Evolutionary conservation across 2,888 invertebrate species (phyloP), one percentile per base, ranked within the genome.

Genomic region (Hyppa rectilinea): DNA sequence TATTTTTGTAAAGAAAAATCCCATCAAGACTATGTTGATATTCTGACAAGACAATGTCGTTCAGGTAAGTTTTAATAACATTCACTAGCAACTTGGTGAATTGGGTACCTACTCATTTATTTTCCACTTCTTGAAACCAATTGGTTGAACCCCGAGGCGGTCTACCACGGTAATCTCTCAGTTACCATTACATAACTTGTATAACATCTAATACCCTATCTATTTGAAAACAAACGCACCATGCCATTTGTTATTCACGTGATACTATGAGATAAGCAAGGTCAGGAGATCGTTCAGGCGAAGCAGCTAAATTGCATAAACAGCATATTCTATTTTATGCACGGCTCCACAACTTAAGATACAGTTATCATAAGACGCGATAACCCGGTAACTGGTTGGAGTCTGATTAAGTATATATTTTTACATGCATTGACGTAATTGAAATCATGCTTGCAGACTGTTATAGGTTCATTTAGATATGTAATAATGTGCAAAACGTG

Each of bases 351-450:
- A 61, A 66, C 47, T 31, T 29, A 66, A 74, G 75, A 47, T 71
- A 61, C 64, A 49, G 23, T 59, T 62, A 63, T 64, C 87, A 87
- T 89, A 88, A 85, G 82, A 81, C 71, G 20, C 47, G 87, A 88
- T 91, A 87, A 87, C 87, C 87, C 82, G 72, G 55, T 76, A 84
- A 87, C 87, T 88, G 86, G 74, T 83, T 86, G 76, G 26, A 78
- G 78, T 81, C 75, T 36, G 87, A 88, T 87, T 85, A 85, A 31
- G 59, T 77, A 71, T 87, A 85, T 89, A 88, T 89, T 88, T 89
- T 88, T 87, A 87, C 56, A 69, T 50, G 29, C 81, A 91, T 89
- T 92, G 90, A 92, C 90, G 90, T 90, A 91, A 89, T 85, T 85
- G 74, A 72, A 71, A 71, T 68, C 81, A 76, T 85, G 78, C 86